phyloP scores from a whole-genome alignment of 2,888 invertebrate genomes.

The Mesochorus sp. region DNA sequence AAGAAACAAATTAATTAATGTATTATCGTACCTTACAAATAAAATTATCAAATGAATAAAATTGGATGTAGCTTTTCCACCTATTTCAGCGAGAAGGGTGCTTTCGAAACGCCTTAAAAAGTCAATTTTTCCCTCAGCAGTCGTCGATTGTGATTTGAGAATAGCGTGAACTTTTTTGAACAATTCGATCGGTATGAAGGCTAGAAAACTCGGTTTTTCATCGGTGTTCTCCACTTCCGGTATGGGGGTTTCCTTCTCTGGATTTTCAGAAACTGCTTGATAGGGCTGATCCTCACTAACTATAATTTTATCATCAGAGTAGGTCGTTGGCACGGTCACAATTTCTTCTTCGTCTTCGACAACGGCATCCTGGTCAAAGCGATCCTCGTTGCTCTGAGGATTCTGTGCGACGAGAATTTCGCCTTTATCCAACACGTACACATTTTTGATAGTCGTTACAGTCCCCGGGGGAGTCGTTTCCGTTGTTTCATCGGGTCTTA shows the following conservation, averaged over 20 bases:
- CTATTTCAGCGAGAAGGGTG: conserved; percentile 86
- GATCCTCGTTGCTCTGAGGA: not conserved
- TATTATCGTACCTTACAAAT: not conserved
- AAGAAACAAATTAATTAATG: not conserved
- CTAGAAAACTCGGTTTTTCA: conserved; percentile 65
- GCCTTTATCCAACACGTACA: not conserved
- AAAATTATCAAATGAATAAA: not conserved
- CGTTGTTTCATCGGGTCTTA: not conserved
- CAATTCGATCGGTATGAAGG: conserved; percentile 76
- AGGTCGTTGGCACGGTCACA: conserved; percentile 8
- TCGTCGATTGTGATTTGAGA: conserved; percentile 74
- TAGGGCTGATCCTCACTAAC: conserved; percentile 10
- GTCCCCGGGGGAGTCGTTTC: not conserved
- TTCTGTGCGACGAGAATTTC: not conserved
- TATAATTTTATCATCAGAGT: conserved; percentile 6
- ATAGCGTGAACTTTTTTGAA: conserved; percentile 77
- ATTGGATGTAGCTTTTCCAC: conserved; percentile 82
- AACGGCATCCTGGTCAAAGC: not conserved
- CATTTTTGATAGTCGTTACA: not conserved
- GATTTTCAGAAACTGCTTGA: not conserved
- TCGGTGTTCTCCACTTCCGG: conserved; percentile 17
- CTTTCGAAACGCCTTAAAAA: conserved; percentile 85
- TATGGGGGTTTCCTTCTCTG: not conserved
- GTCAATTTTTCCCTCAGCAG: conserved; percentile 83
- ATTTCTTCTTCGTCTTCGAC: conserved; percentile 34